Conservation (phyloP, 2,888 invertebrate species). For the Didymodactylos carnosus region DNA sequence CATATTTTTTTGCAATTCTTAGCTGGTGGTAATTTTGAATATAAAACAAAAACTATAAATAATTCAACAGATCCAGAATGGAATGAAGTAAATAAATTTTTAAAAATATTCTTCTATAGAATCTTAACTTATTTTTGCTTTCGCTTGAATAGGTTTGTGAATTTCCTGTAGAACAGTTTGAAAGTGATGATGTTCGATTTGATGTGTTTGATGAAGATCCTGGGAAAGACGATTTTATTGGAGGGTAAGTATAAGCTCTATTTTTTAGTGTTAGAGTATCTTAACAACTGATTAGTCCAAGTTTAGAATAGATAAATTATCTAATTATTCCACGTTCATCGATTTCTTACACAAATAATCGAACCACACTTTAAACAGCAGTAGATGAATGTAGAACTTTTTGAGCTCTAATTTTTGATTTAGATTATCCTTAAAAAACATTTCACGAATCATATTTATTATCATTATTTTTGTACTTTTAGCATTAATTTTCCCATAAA, state of each 20-base stretch:
- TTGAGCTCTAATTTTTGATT: too few relatives aligned
- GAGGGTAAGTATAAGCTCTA: neutral
- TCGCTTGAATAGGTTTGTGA: neutral
- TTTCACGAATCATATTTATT: too few relatives aligned
- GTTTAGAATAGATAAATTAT: too few relatives aligned
- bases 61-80: constrained; percentile 2
- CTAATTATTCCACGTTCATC: neutral
- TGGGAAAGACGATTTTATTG: constrained; percentile 7
- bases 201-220: constrained; percentile 10
- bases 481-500: neutral
- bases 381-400: too few relatives aligned
- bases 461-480: neutral
- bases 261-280: too few relatives aligned
- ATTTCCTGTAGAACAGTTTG: neutral
- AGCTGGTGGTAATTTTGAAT: neutral
- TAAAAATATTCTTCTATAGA: neutral
- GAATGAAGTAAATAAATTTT: constrained; percentile 7
- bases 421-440: too few relatives aligned
- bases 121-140: neutral
- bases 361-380: too few relatives aligned
- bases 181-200: neutral
- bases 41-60: constrained; percentile 1
- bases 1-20: too few relatives aligned
- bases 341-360: too few relatives aligned
- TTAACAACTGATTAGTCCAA: too few relatives aligned